Evolutionary conservation across 2,113 vertebrate genomes (phyloP).

Genomic region (Hoplias malabaricus): DNA sequence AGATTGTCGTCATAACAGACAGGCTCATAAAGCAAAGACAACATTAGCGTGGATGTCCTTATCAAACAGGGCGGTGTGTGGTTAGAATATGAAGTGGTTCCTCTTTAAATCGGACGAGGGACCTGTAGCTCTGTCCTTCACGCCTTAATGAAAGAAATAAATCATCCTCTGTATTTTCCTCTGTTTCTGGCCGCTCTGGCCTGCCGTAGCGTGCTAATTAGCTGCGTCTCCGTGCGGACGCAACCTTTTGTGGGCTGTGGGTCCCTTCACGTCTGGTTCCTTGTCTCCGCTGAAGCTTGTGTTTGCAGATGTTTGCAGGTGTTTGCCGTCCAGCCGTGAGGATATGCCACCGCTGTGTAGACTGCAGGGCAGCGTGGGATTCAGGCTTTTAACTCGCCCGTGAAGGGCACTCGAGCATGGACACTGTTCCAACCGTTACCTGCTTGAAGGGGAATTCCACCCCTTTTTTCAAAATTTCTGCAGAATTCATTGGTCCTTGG

Average conservation of each 20-base stretch:
- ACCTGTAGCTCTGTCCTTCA: conserved; percentile 35
- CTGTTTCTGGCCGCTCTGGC: conserved; percentile 16
- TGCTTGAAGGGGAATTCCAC: too few species aligned
- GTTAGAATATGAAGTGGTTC: background rate
- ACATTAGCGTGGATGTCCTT: background rate
- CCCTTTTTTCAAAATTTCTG: too few species aligned
- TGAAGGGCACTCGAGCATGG: background rate
- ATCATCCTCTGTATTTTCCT: conserved; percentile 33
- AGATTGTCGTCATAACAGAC: background rate
- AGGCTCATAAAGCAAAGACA: background rate
- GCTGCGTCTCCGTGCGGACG: conserved; percentile 21
- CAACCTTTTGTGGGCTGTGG: conserved; percentile 37
- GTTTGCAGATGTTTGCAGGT: conserved; percentile 35
- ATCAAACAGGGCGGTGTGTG: background rate
- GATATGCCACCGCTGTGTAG: conserved; percentile 20
- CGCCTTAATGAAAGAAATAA: conserved; percentile 43
- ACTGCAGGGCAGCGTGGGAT: background rate
- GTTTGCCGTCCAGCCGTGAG: conserved; percentile 14
- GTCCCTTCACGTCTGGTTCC: conserved; percentile 29
- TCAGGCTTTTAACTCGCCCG: background rate
- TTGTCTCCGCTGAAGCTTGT: conserved; percentile 22
- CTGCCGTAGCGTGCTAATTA: conserved; percentile 43
- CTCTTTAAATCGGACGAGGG: conserved; percentile 14
- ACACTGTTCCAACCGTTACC: too few species aligned
- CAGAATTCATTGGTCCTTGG: too few species aligned